Base-by-base conservation (phyloP, 2,113 vertebrate species). In the Salvelinus alpinus region DNA sequence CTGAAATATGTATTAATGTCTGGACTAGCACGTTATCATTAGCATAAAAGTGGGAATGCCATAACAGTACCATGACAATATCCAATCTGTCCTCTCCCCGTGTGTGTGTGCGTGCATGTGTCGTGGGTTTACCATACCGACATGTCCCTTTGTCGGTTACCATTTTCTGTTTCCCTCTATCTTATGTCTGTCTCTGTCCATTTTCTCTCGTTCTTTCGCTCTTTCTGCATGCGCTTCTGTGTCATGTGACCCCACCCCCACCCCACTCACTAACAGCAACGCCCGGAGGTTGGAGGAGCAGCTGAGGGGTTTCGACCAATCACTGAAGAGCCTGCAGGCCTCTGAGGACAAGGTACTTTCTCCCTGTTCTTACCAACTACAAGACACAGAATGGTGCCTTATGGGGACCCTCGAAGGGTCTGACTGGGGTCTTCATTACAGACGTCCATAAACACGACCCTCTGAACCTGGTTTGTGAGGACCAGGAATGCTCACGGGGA, bases 301-400 rank as follows among this genome's bases (percentile, higher is more conserved):
- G 93, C 93, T 96, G 90, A 94, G 94, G 87, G 88, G 91, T 92
- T 95, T 95, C 88, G 95, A 97, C 92, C 96, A 98, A 90, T 95
- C 94, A 72, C 88, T 97, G 93, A 97, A 95, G 95, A 95, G 92
- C 91, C 92, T 96, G 88, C 95, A 95, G 92, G 94, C 94, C 75
- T 94, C 95, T 54, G 94, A 98, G 85, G 95, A 97, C 88, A 96
- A 98, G 96, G 96, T 98, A 97, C 92, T 44, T 44, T 44, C 38
- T 44, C 38, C 38, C 38, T 44, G 9, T 44, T 44, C 57, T 54
- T 11, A 44, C 38, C 38, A 44, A n/a, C 27, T 34, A 24, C 25
- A 7, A 51, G 47, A 11, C 11, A 44, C 48, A 6, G 22, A 29
- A 11, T 59, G n/a, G 38, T 67, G 34, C 73, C 76, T 47, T 75